Percentiles rank a stretch among this genome's conserved stretches.
These are phyloP conservation scores for Todiramphus saurophagus DNA, from an alignment of 2,113 vertebrate genomes.

Conservation along the genomic window DNA sequence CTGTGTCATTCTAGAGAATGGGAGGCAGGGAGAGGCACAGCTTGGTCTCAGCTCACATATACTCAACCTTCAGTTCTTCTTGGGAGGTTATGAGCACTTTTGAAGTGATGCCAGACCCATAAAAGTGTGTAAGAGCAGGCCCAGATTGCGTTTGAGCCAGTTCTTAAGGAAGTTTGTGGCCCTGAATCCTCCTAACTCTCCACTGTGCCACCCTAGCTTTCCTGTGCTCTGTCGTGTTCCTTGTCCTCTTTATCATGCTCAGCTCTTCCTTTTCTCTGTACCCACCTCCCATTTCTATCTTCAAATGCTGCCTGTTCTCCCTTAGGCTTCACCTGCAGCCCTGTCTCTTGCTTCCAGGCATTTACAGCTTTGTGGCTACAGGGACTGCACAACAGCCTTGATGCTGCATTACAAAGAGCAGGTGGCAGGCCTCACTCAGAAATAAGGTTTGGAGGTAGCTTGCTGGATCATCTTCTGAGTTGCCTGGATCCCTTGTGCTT, in stretches of 20 bases:
- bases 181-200: background rate
- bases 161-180: background rate
- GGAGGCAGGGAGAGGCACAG: background rate
- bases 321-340: background rate
- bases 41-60: background rate
- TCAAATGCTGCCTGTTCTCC: background rate
- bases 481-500: background rate
- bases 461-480: background rate
- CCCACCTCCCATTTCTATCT: background rate
- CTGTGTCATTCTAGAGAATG: background rate
- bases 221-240: background rate
- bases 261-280: background rate
- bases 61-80: background rate
- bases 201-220: background rate
- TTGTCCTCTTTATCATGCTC: background rate
- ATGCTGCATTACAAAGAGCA: background rate
- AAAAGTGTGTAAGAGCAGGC: background rate
- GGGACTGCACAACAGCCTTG: background rate
- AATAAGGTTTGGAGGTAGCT: background rate
- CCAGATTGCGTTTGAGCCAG: background rate
- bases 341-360: background rate
- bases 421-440: background rate
- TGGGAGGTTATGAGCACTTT: background rate
- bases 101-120: background rate
- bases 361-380: background rate